Evolutionary conservation across 1,140 invertebrate genomes (phyloP).

Genomic region (Zaprionus kolodkinae): DNA sequence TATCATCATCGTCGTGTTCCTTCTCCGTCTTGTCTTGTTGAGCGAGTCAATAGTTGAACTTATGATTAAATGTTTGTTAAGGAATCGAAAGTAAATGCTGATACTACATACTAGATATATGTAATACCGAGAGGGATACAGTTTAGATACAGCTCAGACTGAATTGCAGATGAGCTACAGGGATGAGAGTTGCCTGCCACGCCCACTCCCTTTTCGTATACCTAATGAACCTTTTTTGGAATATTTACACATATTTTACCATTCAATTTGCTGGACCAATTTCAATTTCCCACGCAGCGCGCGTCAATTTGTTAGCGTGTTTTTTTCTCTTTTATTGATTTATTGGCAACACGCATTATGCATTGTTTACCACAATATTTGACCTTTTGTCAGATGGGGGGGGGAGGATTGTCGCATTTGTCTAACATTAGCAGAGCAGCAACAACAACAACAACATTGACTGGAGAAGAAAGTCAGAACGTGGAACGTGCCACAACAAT

Average conservation of each 20-base stretch:
- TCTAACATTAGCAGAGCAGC: slow-evolving; percentile 35
- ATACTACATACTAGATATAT: not conserved
- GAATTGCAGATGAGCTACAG: not conserved
- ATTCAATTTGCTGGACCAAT: slow-evolving; percentile 8
- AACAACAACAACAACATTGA: no score
- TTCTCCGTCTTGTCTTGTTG: not conserved
- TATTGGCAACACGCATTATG: slow-evolving; percentile 59
- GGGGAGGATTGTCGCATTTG: slow-evolving; percentile 29
- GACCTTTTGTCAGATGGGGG: slow-evolving; percentile 45
- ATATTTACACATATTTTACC: slow-evolving; percentile 66
- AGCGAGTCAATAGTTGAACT: not conserved
- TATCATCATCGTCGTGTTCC: not conserved
- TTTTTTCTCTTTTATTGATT: slow-evolving; percentile 71
- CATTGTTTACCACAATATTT: slow-evolving; percentile 62
- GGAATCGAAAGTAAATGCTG: not conserved
- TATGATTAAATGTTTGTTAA: not conserved
- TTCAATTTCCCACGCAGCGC: slow-evolving; percentile 3
- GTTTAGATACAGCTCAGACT: not conserved
- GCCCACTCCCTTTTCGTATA: slow-evolving; percentile 50
- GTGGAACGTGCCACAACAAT: slow-evolving; percentile 5
- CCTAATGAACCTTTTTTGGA: slow-evolving; percentile 63
- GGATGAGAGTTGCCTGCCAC: not conserved
- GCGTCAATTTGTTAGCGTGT: slow-evolving; percentile 19
- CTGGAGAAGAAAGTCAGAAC: slow-evolving; percentile 34
- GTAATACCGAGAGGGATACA: not conserved